These are phyloP conservation scores for Trypoxylon attenuatum DNA, from an alignment of 2,888 invertebrate genomes.

Conservation along the genomic window DNA sequence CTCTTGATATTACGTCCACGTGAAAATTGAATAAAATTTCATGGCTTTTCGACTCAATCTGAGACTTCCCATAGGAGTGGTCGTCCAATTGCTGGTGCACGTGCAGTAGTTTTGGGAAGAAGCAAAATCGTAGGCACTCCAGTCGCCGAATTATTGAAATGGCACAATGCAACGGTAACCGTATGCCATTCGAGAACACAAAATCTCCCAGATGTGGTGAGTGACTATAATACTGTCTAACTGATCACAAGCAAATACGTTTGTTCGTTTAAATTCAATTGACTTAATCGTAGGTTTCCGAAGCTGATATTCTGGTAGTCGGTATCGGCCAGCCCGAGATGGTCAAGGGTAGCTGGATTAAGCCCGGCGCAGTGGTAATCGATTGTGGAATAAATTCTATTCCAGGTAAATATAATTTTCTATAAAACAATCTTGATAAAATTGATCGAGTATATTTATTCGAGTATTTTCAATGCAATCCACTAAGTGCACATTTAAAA, in stretches of 20 bases:
- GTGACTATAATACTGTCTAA: conserved; percentile 29
- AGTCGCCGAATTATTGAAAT: conserved; percentile 93
- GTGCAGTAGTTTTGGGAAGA: conserved; percentile 95
- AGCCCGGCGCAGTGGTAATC: conserved; percentile 97
- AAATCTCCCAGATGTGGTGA: conserved; percentile 85
- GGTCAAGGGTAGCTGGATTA: conserved; percentile 97
- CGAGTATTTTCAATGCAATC: not conserved
- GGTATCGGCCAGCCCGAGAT: conserved; percentile 93
- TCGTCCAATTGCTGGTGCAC: conserved; percentile 85
- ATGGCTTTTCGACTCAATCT: no score
- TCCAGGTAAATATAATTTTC: conserved; percentile 78
- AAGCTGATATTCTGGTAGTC: conserved; percentile 97
- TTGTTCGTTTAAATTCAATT: not conserved
- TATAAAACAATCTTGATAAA: no score
- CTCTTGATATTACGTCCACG: no score
- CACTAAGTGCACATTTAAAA: not conserved
- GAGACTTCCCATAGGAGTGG: no score
- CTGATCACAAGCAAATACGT: not conserved
- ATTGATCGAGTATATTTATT: no score
- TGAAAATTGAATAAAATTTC: not conserved
- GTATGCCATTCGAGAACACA: conserved; percentile 96
- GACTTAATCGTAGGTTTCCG: conserved; percentile 76
- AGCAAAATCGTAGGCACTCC: conserved; percentile 99
- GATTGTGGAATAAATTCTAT: conserved; percentile 98
- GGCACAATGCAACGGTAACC: conserved; percentile 98